Conservation (phyloP, 2,888 invertebrate genomes). For the Synergus japonicus region DNA sequence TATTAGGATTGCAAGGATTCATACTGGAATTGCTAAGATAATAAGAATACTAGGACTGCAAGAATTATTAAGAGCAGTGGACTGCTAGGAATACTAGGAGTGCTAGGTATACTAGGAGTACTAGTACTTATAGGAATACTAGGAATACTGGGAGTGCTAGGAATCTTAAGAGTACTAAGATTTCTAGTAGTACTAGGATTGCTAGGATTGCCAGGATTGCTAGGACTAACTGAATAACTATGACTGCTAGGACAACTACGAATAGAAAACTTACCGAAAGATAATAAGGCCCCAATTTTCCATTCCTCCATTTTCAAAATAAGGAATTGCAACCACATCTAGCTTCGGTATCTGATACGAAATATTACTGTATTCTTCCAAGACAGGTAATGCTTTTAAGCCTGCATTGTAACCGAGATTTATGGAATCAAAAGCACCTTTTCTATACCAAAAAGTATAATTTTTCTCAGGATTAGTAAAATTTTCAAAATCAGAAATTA, state of each 20-base stretch:
- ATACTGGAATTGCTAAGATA: too few relatives aligned
- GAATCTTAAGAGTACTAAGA: too few relatives aligned
- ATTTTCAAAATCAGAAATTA: constrained; percentile 78
- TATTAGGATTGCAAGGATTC: too few relatives aligned
- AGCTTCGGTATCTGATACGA: constrained; percentile 89
- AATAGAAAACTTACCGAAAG: constrained; percentile 79
- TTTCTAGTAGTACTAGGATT: background rate
- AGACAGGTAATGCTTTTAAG: constrained; percentile 85
- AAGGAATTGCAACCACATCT: constrained; percentile 93
- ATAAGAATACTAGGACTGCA: too few relatives aligned
- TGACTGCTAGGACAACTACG: too few relatives aligned
- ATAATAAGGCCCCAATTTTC: constrained; percentile 95
- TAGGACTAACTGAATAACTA: too few relatives aligned
- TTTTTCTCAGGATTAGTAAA: constrained; percentile 47
- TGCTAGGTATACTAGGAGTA: too few relatives aligned
- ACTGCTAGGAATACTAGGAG: too few relatives aligned
- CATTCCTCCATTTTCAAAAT: constrained; percentile 92
- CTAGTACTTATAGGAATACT: background rate
- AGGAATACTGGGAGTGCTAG: too few relatives aligned
- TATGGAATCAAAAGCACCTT: constrained; percentile 85
- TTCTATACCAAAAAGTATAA: constrained; percentile 85
- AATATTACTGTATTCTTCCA: constrained; percentile 88
- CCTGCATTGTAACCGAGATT: constrained; percentile 87
- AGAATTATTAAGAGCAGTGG: too few relatives aligned
- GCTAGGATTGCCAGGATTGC: too few relatives aligned